Evolutionary conservation across 2,113 vertebrate genomes (phyloP), one percentile per base, ranked within the genome.

Genomic region (Narcine bancroftii): DNA sequence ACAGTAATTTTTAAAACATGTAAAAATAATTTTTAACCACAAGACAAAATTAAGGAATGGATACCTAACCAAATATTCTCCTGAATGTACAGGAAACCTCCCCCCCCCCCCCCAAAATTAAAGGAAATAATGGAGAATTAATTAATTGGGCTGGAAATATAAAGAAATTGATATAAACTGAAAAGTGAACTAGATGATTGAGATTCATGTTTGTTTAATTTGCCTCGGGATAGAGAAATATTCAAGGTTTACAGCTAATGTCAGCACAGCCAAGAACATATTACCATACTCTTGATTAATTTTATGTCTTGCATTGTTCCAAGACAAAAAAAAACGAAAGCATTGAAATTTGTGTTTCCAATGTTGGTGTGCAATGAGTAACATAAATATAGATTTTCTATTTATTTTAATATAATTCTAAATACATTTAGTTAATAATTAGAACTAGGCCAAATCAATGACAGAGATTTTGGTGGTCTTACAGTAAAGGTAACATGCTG

Each of bases 121-220:
- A 85, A 17, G 50, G 17, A 56, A 56, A 33, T 33, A 85, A 29
- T 13, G 17, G 13, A 17, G 81, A 56, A 60, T 56, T 17, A 56
- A 56, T 85, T n/a, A 56, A 56, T n/a, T 85, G 81, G 60, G 60
- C 29, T 85, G 17, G 81, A 56, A 60, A 5, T 56, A n/a, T 85
- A 85, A 85, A n/a, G 56, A 81, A 11, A 9, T 50, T 33, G 10
- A 36, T 56, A 33, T 60, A 56, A 85, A 56, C 24, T 53, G 19
- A 6, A 85, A 33, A 7, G 26, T 56, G 81, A 29, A 83, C 13
- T 6, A n/a, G 29, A 83, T 83, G 45, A 24, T 50, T 81, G 77
- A 81, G 45, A 47, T 81, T 81, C 77, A 33, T 81, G 45, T 81
- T 81, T 81, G 33, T 53, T 56, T 85, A n/a, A 85, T 60, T 42